Evolutionary conservation across 2,797 vertebrate species (phyloP).

Genomic region (Gambusia yucatana): DNA sequence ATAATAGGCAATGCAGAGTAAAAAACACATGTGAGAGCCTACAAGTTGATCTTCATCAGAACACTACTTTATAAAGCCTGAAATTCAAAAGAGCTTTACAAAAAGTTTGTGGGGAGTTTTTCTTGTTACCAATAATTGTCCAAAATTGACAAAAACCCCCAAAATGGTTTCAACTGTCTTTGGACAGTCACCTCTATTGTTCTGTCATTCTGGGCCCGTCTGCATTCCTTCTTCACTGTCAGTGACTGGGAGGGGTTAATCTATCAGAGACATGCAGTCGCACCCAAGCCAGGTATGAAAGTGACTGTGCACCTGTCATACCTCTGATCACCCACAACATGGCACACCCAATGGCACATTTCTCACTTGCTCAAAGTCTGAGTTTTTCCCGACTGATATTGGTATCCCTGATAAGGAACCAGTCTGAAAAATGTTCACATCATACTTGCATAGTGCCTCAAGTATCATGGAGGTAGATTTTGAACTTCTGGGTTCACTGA

Average conservation of each 20-base stretch:
- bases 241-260: slow-evolving; percentile 26
- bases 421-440: background rate
- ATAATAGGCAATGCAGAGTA: background rate
- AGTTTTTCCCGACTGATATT: background rate
- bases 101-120: background rate
- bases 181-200: background rate
- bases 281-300: slow-evolving; percentile 50
- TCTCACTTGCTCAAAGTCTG: slow-evolving; percentile 5
- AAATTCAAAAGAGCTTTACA: background rate
- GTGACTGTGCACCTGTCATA: slow-evolving; percentile 63
- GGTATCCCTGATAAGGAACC: background rate
- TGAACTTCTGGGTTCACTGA: background rate
- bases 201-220: slow-evolving; percentile 10
- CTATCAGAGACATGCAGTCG: slow-evolving; percentile 42
- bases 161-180: background rate
- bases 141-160: background rate
- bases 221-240: slow-evolving; percentile 52
- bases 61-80: background rate
- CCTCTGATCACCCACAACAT: slow-evolving; percentile 26
- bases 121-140: background rate
- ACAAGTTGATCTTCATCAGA: background rate
- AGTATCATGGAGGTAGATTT: background rate
- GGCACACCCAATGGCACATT: slow-evolving; percentile 54
- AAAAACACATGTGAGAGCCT: background rate
- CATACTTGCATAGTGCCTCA: background rate